Conservation (phyloP, 2,888 invertebrate species). For the Drosophila trichaetosa region DNA sequence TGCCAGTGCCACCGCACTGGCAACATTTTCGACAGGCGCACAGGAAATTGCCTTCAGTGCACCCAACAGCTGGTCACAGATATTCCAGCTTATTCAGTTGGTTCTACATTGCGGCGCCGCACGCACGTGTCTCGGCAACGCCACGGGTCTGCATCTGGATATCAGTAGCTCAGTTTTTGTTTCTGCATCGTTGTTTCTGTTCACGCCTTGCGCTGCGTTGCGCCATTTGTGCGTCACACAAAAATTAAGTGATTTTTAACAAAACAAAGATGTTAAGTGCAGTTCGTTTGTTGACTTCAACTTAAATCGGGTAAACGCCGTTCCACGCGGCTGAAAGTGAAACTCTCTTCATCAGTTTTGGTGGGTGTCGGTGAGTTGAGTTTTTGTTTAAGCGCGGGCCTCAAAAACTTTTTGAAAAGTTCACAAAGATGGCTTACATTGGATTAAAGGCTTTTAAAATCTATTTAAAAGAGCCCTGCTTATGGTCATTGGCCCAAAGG, state of each 20-base stretch:
- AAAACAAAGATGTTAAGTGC: constrained; percentile 36
- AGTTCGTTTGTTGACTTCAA: constrained; percentile 31
- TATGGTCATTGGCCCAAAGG: constrained; percentile 1
- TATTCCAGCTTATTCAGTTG: constrained; percentile 66
- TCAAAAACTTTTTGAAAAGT: constrained; percentile 40
- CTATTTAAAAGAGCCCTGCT: constrained; percentile 10
- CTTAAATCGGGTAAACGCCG: constrained; percentile 34
- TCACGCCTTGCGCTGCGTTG: constrained; percentile 2
- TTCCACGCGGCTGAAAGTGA: constrained; percentile 9
- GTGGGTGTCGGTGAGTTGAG: constrained; percentile 34
- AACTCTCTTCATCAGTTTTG: constrained; percentile 1
- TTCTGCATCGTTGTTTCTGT: not conserved
- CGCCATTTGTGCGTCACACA: constrained; percentile 10
- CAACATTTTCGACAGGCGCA: constrained; percentile 34
- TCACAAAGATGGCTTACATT: constrained; percentile 33
- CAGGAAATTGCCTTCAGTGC: constrained; percentile 36
- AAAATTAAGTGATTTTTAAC: constrained; percentile 30
- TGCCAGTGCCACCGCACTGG: constrained; percentile 24
- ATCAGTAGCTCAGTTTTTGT: constrained; percentile 13
- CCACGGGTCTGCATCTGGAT: constrained; percentile 30
- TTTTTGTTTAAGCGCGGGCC: constrained; percentile 8
- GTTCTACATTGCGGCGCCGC: constrained; percentile 71
- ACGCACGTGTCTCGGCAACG: constrained; percentile 72
- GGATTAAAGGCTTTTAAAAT: constrained; percentile 31
- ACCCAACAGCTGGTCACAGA: constrained; percentile 41